Percentiles rank a stretch among this genome's conserved stretches.
These are phyloP conservation scores for Hirundichthys speculiger DNA, from an alignment of 2,113 vertebrate species.

Conservation along the genomic window DNA sequence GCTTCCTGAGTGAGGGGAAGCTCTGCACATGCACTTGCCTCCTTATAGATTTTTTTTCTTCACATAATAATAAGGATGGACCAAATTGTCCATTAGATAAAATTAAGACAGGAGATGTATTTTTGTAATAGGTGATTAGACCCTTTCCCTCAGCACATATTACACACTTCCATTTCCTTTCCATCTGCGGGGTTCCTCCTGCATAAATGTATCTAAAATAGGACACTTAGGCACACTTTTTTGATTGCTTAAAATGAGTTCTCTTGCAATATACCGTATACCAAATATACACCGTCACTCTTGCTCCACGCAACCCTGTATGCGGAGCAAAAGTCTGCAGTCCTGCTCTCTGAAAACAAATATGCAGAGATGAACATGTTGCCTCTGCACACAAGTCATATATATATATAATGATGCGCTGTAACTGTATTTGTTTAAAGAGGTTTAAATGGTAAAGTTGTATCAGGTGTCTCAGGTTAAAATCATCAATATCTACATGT, in stretches of 20 bases:
- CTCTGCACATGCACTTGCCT: not conserved
- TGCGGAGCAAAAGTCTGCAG: too few relatives aligned
- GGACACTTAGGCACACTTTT: not conserved
- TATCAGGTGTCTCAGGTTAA: too few relatives aligned
- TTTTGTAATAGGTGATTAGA: constrained; percentile 25
- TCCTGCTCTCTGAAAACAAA: too few relatives aligned
- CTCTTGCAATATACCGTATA: too few relatives aligned
- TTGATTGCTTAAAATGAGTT: constrained; percentile 15
- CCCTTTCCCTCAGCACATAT: constrained; percentile 22
- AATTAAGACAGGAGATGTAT: constrained; percentile 30
- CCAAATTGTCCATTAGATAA: constrained; percentile 33
- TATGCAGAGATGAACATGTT: too few relatives aligned
- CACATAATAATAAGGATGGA: constrained; percentile 22
- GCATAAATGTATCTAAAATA: constrained; percentile 33
- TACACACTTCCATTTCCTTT: constrained; percentile 24
- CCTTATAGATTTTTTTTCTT: constrained; percentile 12
- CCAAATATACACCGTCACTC: too few relatives aligned
- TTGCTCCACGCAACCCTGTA: too few relatives aligned
- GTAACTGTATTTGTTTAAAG: too few relatives aligned
- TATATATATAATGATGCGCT: too few relatives aligned
- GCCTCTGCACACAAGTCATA: too few relatives aligned
- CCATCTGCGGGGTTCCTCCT: constrained; percentile 24
- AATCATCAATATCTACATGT: too few relatives aligned
- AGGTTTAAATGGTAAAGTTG: too few relatives aligned
- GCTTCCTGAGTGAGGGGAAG: not conserved